Conservation (phyloP, 2,888 invertebrate species). For the Eristalinus aeneus region DNA sequence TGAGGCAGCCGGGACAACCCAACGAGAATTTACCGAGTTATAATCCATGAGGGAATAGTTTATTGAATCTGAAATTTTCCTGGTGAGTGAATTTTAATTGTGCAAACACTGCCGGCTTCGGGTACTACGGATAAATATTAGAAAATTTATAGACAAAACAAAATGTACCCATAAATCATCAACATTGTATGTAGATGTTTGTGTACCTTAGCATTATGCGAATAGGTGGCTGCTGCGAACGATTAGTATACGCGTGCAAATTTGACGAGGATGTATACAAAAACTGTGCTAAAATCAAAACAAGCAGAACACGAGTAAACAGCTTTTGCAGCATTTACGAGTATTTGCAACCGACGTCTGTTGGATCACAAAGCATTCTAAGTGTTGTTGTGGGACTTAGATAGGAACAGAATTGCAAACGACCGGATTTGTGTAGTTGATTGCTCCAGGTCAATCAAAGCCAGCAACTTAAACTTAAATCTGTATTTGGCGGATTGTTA, state of each 20-base stretch:
- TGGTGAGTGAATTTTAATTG: slow-evolving; percentile 6
- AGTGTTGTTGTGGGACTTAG: no score
- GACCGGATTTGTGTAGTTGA: no score
- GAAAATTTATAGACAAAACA: background rate
- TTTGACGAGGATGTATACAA: background rate
- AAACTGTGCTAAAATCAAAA: background rate
- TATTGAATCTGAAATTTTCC: slow-evolving; percentile 16
- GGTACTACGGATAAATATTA: slow-evolving; percentile 2
- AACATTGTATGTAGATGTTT: background rate
- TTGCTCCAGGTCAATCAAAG: no score
- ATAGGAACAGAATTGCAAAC: no score
- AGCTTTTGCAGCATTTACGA: background rate
- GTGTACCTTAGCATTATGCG: background rate
- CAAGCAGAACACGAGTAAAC: background rate
- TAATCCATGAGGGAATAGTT: slow-evolving; percentile 15
- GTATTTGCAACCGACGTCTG: background rate
- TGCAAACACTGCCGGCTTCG: background rate
- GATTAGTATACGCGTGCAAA: background rate
- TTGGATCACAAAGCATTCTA: no score
- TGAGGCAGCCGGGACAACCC: background rate
- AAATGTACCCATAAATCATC: background rate
- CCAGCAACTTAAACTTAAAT: no score
- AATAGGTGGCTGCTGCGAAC: background rate
- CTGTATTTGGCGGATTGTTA: no score
- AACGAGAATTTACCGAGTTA: slow-evolving; percentile 7